phyloP scores from a whole-genome alignment of 2,888 invertebrate genomes.

The Cephus pygmeus region DNA sequence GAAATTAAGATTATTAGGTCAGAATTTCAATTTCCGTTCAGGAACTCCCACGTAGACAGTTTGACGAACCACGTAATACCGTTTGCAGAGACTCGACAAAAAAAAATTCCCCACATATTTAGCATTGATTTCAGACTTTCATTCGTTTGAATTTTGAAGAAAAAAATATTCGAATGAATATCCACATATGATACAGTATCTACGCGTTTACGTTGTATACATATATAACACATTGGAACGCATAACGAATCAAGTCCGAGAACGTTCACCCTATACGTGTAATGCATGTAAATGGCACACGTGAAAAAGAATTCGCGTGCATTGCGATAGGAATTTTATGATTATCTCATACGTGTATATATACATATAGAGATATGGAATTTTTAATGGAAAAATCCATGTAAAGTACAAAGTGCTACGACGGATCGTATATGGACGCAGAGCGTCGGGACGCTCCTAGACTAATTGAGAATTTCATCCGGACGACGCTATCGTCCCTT shows the following conservation, averaged over 20 bases:
- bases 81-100: not conserved
- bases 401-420: not conserved
- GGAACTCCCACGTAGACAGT: not conserved
- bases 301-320: not conserved
- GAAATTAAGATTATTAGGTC: not conserved
- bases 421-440: not conserved
- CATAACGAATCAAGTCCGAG: not conserved
- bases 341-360: not conserved
- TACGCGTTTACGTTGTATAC: not conserved
- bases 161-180: not conserved
- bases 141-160: not conserved
- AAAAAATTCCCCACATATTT: not conserved
- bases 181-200: not conserved
- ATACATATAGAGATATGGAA: not conserved
- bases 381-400: not conserved
- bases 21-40: not conserved
- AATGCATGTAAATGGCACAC: not conserved
- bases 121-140: too few relatives aligned
- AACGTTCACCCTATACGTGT: not conserved
- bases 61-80: not conserved
- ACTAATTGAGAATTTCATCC: not conserved
- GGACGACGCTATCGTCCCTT: conserved; percentile 27
- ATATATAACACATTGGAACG: not conserved
- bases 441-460: not conserved
- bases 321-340: not conserved